A percentile compares a stretch with the other conserved stretches of the same genome.
Evolutionary conservation across 2,113 vertebrate genomes (phyloP).

Genomic region (Cinclus mexicanus): DNA sequence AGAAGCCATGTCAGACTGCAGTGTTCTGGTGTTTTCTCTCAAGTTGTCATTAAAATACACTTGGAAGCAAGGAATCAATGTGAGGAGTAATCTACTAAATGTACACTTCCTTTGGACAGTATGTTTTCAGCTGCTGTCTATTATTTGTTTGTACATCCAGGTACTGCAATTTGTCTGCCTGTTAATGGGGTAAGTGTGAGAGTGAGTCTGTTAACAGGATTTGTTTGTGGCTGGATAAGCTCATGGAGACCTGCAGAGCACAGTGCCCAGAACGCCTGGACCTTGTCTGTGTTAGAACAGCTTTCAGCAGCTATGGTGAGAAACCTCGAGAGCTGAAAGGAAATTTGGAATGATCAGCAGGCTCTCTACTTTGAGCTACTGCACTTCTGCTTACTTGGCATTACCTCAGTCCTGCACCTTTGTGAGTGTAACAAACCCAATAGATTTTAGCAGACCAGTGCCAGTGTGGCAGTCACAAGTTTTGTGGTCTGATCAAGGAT

Average conservation of each 20-base stretch:
- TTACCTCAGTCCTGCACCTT: rapidly evolving
- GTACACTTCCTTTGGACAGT: neutral
- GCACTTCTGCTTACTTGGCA: neutral
- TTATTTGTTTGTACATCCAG: neutral
- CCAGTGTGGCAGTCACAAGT: neutral
- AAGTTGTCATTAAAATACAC: neutral
- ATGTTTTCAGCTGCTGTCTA: neutral
- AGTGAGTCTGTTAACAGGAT: neutral
- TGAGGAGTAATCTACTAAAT: neutral
- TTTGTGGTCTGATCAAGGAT: neutral
- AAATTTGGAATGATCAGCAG: neutral
- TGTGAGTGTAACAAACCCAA: neutral
- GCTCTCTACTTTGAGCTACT: neutral
- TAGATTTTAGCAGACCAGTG: neutral
- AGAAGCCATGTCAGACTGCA: neutral
- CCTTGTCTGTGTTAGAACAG: neutral
- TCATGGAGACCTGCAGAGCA: neutral
- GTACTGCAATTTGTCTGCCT: neutral
- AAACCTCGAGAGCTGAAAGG: neutral
- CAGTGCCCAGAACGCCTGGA: rapidly evolving
- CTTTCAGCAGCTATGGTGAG: neutral
- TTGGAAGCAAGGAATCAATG: neutral
- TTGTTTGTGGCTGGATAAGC: neutral
- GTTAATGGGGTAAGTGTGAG: neutral
- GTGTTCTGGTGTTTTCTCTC: neutral